Evolutionary conservation across 2,888 invertebrate genomes (phyloP), one percentile per base, ranked within the genome.

Genomic region (Parochlus steinenii): DNA sequence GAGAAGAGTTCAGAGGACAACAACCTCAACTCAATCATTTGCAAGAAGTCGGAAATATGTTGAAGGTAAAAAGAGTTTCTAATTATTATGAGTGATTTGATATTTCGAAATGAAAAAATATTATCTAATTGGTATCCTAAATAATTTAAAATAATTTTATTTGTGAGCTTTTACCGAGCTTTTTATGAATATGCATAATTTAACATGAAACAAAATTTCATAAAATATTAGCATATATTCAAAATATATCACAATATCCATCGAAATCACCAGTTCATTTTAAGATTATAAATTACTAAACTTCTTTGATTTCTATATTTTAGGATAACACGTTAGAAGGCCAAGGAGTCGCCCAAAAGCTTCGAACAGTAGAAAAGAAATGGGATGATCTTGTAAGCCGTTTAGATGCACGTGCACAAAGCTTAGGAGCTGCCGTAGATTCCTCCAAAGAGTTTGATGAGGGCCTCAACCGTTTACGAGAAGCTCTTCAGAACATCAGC

Each of bases 1-100:
- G 92, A 40, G 95, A 95, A 55, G 95, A 97, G 62, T 83, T 93
- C 67, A 71, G 86, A 40, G 76, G 81, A 0, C 92, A 95, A 55
- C 86, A 92, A 51, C 87, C 90, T 0, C 82, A 87, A 46, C 61
- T 93, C 40, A 74, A 81, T 40, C 83, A 87, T 51, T 64, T 93
- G 43, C 74, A 86, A 45, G 76, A 81, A 44, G 71, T 85, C 20
- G 86, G 83, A 0, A n/a, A n/a, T n/a, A n/a, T n/a, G n/a, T n/a
- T n/a, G n/a, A n/a, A n/a, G n/a, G n/a, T n/a, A n/a, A n/a, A n/a
- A 0, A 63, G 63, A 44, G 61, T 59, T 4, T 44, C 40, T 42
- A 54, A 51, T 27, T n/a, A n/a, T n/a, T n/a, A n/a, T n/a, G n/a
- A n/a, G n/a, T n/a, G n/a, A n/a, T n/a, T n/a, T n/a, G n/a, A n/a